Base-by-base conservation (phyloP, 2,888 invertebrate genomes). In the Drosophila trichaetosa region DNA sequence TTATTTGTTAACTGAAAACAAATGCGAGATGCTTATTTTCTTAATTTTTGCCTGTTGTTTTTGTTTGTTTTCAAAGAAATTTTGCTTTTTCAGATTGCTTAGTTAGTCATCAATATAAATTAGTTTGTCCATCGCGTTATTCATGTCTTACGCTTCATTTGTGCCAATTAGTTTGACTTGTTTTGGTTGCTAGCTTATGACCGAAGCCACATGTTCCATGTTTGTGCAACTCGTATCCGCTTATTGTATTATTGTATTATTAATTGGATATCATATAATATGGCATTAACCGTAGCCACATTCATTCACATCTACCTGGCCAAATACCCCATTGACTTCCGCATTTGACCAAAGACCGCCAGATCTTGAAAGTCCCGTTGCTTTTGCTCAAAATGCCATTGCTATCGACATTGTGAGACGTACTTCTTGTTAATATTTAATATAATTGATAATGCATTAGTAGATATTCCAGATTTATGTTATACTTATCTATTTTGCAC, bases 161-260 rank as follows among this genome's bases (percentile, higher is more conserved):
- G 24, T 16, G 48, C 18, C 49, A 49, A 68, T 68, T 68, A 68
- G 68, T 68, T 68, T 29, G 1, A n/a, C 24, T 31, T 57, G 16
- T 57, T 57, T 57, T 21, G 16, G 29, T 31, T 21, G 40, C 21
- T 10, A 13, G 54, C 18, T 56, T 27, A n/a, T 27, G 38, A 40
- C 10, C 21, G 13, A 29, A 40, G 0, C 11, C n/a, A 56, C 29
- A 18, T 24, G 34, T 6, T 21, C 29, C 68, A 40, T 34, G n/a
- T 21, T 68, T 51, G 49, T 18, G 21, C 40, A 51, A 34, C 11
- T 59, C 48, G 48, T 16, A 36, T 46, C 29, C 11, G 33, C 21
- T 33, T 4, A 24, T 56, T 18, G 34, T 34, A 8, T 8, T 52
- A 34, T 8, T 65, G 21, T 42, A 56, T 54, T 68, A 69, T 56